A percentile compares a stretch with the other conserved stretches of the same genome.
These are phyloP conservation scores for Leucophora obtusa DNA, from an alignment of 2,888 invertebrate species.

Conservation along the genomic window DNA sequence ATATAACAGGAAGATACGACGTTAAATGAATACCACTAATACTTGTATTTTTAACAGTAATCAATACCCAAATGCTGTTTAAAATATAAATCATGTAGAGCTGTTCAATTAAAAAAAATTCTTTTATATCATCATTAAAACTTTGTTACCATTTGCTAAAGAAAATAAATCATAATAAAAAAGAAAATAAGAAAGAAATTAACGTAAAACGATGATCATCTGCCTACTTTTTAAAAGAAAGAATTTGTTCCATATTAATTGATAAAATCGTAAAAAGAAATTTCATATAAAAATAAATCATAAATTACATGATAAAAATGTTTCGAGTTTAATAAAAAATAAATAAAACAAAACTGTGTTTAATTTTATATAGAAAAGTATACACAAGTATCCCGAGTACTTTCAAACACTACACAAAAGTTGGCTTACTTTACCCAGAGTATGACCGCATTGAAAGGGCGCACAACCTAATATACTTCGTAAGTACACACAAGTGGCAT, in stretches of 20 bases:
- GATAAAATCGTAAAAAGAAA: constrained; percentile 44
- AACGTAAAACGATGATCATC: constrained; percentile 33
- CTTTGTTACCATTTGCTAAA: constrained; percentile 19
- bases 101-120: neutral
- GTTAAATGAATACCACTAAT: no score
- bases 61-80: no score
- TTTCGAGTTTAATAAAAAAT: constrained; percentile 54
- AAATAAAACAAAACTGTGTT: constrained; percentile 18
- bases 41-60: no score
- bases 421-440: no score
- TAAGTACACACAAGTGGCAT: no score
- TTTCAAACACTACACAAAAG: no score
- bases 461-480: no score
- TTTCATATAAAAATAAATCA: constrained; percentile 38
- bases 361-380: neutral
- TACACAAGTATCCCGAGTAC: no score
- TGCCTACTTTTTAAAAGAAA: constrained; percentile 51
- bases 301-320: constrained; percentile 41
- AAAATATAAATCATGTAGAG: neutral
- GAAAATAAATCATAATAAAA: neutral
- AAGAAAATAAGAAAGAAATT: constrained; percentile 6
- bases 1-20: no score
- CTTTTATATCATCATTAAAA: constrained; percentile 13
- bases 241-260: constrained; percentile 49
- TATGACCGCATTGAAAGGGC: no score